Percentiles rank a stretch among this genome's conserved stretches.
These are phyloP conservation scores for Pteropus alecto DNA, from an alignment of 2,113 vertebrate genomes.

Conservation along the genomic window DNA sequence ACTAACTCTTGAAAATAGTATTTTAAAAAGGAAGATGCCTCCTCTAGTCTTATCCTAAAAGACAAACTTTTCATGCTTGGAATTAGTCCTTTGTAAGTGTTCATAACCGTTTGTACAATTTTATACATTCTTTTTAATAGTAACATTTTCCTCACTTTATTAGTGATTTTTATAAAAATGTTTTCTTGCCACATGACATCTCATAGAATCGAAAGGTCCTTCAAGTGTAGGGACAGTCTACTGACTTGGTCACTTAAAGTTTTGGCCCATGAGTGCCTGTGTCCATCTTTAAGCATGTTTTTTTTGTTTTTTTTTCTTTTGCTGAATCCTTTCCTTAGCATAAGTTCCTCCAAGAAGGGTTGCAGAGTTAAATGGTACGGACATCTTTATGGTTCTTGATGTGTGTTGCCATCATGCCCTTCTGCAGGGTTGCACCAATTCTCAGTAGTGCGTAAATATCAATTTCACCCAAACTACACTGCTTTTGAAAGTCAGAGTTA, in stretches of 20 bases:
- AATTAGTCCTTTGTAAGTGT: neutral
- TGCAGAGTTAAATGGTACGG: neutral
- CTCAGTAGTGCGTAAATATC: neutral
- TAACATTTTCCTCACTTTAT: neutral
- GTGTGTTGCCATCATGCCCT: neutral
- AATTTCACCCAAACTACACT: neutral
- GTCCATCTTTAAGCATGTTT: neutral
- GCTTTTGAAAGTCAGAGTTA: neutral
- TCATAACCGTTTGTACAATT: neutral
- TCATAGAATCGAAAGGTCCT: accelerated
- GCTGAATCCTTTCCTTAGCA: neutral
- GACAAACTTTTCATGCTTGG: neutral
- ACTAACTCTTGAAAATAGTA: neutral
- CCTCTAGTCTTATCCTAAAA: neutral
- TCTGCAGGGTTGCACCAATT: neutral
- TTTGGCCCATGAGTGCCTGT: neutral
- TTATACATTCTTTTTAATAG: neutral
- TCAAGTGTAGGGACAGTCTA: neutral
- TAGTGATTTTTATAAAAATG: neutral
- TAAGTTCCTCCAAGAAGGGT: neutral
- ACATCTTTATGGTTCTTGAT: neutral
- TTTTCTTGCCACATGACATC: neutral
- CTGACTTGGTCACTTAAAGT: neutral
- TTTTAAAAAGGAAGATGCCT: neutral
- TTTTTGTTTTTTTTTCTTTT: neutral